Base-by-base conservation (phyloP, 2,113 vertebrate genomes). In the Phaethornis superciliosus region DNA sequence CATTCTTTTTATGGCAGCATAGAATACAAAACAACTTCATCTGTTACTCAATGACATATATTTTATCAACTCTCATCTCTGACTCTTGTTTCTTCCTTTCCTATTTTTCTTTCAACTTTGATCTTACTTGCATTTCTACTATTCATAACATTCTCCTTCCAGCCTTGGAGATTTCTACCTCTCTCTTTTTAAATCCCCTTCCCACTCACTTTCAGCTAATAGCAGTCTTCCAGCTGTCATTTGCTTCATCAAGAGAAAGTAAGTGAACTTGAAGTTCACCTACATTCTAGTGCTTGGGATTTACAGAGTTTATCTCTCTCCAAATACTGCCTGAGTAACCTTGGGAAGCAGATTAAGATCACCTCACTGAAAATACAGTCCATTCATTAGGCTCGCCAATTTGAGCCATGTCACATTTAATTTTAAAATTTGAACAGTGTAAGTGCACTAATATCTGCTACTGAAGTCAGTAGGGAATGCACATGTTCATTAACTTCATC, bases 21-120 rank as follows among this genome's bases (percentile, higher is more conserved):
- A 54, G 51, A 87, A 84, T 82, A 30, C 9, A 86, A 94, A 93
- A 84, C 27, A 79, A 10, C 14, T 69, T 54, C 12, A 37, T 51
- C 26, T 84, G 42, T 87, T 81, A 9, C 32, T 82, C 59, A 67
- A 15, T 32, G 15, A 83, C 16, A 60, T 94, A 37, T 18, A 28
- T 77, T 84, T 88, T 47, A 74, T 24, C 75, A 74, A 3, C 44
- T 74, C 27, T 74, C 28, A 49, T 64, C 10, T 78, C 58, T 42
- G 28, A 54, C 27, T 40, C 85, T 10, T 3, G 1, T 63, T 93
- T 83, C 32, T 46, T 79, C 23, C n/a, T 77, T 65, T 77, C 23
- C 20, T 65, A 59, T 74, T 83, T 80, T 85, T 46, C 26, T 75
- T 88, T 85, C 62, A 67, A 46, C n/a, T 89, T 81, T 83, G 77